phyloP scores from a whole-genome alignment of 2,113 vertebrate species.

The Anthoscopus minutus region DNA sequence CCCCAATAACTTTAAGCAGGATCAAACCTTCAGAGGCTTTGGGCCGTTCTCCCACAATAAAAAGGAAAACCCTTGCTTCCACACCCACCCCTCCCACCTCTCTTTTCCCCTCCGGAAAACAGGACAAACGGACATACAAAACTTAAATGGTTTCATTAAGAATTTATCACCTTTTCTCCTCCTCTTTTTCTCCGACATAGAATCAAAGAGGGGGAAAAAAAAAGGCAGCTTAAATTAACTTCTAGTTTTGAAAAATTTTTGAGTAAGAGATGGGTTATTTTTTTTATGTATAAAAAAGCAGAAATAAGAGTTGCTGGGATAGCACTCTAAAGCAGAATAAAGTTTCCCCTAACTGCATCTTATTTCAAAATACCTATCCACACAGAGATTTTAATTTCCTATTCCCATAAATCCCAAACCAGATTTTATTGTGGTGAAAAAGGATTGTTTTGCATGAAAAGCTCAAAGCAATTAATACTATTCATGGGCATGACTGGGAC shows the following conservation, averaged over 20 bases:
- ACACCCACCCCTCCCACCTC: not conserved
- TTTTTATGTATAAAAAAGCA: not conserved
- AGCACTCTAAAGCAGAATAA: not conserved
- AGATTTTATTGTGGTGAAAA: constrained; percentile 35
- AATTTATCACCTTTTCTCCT: not conserved
- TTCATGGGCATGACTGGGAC: constrained; percentile 11
- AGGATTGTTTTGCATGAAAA: constrained; percentile 19
- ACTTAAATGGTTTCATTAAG: not conserved
- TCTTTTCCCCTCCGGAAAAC: not conserved
- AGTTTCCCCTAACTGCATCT: not conserved
- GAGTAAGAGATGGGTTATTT: not conserved
- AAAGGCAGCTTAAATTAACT: not conserved
- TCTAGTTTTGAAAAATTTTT: not conserved
- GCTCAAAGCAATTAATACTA: constrained; percentile 44
- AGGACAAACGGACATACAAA: not conserved
- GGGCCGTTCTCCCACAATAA: not conserved
- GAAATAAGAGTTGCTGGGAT: not conserved
- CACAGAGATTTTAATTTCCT: not conserved
- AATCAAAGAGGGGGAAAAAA: not conserved
- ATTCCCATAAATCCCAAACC: not conserved
- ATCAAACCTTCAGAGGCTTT: not conserved
- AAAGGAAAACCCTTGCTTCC: not conserved
- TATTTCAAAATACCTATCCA: not conserved
- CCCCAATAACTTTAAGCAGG: not conserved
- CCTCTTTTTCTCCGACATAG: not conserved